These are phyloP conservation scores for Luffia ferchaultella DNA, from an alignment of 2,888 invertebrate genomes.

Conservation along the genomic window DNA sequence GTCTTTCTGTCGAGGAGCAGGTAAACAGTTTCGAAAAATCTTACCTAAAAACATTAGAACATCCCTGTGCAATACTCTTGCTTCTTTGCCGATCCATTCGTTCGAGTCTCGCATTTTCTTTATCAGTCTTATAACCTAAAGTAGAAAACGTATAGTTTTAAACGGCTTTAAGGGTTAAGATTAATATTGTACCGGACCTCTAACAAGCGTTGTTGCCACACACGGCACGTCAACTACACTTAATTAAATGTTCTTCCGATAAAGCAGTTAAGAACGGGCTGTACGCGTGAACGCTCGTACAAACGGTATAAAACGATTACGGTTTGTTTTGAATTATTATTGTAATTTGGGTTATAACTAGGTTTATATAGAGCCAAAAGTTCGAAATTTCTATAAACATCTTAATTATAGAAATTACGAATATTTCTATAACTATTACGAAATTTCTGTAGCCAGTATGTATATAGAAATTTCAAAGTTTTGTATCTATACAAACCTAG, in stretches of 20 bases:
- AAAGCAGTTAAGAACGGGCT: background rate
- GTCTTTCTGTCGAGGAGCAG: too few relatives aligned
- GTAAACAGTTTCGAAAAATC: too few relatives aligned
- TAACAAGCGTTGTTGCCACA: background rate
- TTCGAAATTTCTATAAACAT: too few relatives aligned
- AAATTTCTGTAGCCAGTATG: too few relatives aligned
- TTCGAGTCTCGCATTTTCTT: conserved; percentile 19
- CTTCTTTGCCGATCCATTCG: conserved; percentile 19
- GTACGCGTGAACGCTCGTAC: background rate
- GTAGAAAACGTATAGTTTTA: conserved; percentile 1
- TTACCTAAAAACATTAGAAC: conserved; percentile 31
- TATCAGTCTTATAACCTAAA: conserved; percentile 23
- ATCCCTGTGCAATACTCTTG: conserved; percentile 27
- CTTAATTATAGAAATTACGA: too few relatives aligned
- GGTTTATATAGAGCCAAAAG: too few relatives aligned
- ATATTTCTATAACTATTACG: too few relatives aligned
- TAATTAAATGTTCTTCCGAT: background rate
- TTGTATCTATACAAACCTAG: too few relatives aligned
- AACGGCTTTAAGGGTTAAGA: background rate
- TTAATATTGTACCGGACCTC: background rate
- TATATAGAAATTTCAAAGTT: too few relatives aligned
- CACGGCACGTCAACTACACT: background rate
- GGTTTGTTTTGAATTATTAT: too few relatives aligned
- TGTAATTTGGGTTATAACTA: too few relatives aligned
- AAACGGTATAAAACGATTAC: background rate